Evolutionary conservation across 2,797 vertebrate species (phyloP), one percentile per base, ranked within the genome.

Genomic region (Clarias fuscus): DNA sequence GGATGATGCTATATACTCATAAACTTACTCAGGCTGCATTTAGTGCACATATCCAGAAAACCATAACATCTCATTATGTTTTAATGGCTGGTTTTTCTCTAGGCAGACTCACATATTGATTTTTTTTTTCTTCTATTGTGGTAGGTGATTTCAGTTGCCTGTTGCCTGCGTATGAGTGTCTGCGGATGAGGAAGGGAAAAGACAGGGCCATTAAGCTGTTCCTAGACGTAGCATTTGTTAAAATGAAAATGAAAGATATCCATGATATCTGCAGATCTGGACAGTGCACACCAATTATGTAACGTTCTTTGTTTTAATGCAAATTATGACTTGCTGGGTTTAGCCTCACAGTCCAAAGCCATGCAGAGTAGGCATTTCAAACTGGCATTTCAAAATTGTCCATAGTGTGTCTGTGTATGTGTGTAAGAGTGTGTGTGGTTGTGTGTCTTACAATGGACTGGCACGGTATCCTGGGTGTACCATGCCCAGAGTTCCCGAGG

Each of bases 31-130:
- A 71, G 65, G 56, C 68, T 81, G 83, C 76, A 30, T 87, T 88
- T 75, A 82, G 53, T 82, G 72, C 78, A 70, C 72, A n/a, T 87
- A 81, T 85, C 61, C 27, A 75, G n/a, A 85, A 85, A 77, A 61
- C 70, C 71, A 82, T 87, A 86, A 85, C 67, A 40, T 76, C 91
- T 94, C 92, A 94, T 95, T 93, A 94, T 92, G 88, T 88, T 94
- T 85, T 95, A 94, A 94, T 93, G 89, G 91, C 88, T 82, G 76
- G 86, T 82, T 87, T 85, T 89, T 92, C 89, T 64, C 27, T 80
- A 85, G 87, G 87, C 88, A 90, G 90, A 90, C 85, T 84, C 89
- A 89, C 91, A 92, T 93, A 92, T 93, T 94, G 93, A 92, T 92
- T 91, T 90, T 90, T 87, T 89, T 90, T 85, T 30, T 43, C 82